phyloP scores from a whole-genome alignment of 2,888 invertebrate genomes.

The Ophioninae sp. region DNA sequence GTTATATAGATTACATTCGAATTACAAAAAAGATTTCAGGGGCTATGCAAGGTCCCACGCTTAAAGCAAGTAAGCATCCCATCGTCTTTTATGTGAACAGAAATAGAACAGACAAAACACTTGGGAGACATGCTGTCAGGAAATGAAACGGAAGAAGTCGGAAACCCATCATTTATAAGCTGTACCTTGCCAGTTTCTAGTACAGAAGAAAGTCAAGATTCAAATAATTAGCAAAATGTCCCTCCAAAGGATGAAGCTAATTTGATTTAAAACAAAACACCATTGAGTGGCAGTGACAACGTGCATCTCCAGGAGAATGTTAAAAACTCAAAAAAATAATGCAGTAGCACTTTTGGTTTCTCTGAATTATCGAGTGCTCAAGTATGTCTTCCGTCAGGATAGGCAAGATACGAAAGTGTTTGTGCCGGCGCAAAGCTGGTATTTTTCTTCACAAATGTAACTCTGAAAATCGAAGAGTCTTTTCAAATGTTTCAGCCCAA shows the following conservation, averaged over 20 bases:
- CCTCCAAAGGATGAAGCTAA: too few species aligned
- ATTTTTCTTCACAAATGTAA: background rate
- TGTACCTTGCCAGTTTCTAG: background rate
- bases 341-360: background rate
- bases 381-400: constrained; percentile 4
- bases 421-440: constrained; percentile 8
- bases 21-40: background rate
- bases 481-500: constrained; percentile 7
- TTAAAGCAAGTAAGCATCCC: constrained; percentile 28
- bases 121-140: background rate
- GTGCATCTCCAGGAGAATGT: too few species aligned
- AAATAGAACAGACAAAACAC: background rate
- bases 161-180: too few species aligned
- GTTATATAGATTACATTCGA: background rate
- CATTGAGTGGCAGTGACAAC: too few species aligned
- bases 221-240: too few species aligned
- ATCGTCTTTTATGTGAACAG: constrained; percentile 30
- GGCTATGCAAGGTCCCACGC: constrained; percentile 33
- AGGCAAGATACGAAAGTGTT: background rate
- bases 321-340: background rate
- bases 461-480: background rate
- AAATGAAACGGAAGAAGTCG: background rate
- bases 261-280: too few species aligned
- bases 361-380: background rate
- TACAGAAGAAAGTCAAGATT: too few species aligned